Conservation (phyloP, 1,140 invertebrate genomes). For the Aplysia californica region DNA sequence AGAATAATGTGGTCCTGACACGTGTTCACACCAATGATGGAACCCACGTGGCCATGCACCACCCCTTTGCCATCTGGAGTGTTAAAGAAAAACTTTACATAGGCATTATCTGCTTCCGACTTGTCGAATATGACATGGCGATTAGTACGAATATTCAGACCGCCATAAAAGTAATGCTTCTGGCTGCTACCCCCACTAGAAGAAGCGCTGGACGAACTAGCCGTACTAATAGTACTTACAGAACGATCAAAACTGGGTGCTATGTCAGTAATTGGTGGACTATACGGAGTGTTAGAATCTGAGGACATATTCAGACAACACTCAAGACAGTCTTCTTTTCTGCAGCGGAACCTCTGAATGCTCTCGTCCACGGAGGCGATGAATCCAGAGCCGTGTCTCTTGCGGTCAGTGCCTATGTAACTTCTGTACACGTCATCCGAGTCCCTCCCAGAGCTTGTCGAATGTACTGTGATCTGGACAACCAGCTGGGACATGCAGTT, state of each 20-base stretch:
- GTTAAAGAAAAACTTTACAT: constrained; percentile 22
- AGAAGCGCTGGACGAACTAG: neutral
- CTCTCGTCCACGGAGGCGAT: constrained; percentile 15
- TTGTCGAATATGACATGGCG: constrained; percentile 25
- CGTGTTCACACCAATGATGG: constrained; percentile 7
- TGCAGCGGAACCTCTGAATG: neutral
- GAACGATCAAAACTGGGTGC: no score
- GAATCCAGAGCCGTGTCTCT: constrained; percentile 16
- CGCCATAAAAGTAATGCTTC: constrained; percentile 8
- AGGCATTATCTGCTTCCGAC: constrained; percentile 16
- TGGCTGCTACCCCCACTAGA: neutral
- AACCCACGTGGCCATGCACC: constrained; percentile 9
- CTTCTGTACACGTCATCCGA: constrained; percentile 7
- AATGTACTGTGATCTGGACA: constrained; percentile 15
- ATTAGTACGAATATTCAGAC: constrained; percentile 5
- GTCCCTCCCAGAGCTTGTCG: neutral
- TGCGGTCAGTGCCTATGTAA: neutral
- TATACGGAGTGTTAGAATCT: neutral
- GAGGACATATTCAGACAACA: no score
- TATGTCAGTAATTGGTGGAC: neutral
- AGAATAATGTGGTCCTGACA: constrained; percentile 9
- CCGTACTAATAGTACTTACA: constrained; percentile 2
- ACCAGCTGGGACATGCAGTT: constrained; percentile 12
- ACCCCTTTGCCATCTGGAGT: constrained; percentile 12
- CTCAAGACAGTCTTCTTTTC: neutral